Evolutionary conservation across 2,888 invertebrate genomes (phyloP), one percentile per base, ranked within the genome.

Genomic region (Dendrolimus houi): DNA sequence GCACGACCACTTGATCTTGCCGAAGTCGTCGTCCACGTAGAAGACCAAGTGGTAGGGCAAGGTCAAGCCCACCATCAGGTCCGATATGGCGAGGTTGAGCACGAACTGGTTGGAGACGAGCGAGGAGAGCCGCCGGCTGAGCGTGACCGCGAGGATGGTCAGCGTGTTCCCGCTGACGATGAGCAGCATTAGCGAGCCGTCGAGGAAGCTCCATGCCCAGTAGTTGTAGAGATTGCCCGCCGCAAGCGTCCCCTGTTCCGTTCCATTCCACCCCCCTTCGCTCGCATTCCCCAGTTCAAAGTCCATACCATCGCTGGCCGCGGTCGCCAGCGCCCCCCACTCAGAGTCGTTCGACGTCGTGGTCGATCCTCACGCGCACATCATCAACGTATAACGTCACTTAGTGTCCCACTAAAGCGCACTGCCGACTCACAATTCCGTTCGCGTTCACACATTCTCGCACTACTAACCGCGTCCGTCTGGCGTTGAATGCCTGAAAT

Each of bases 11-110:
- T 93, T 92, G 64, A 92, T 88, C 55, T 84, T 81, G 52, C 93
- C 94, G 67, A 95, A 90, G 59, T 91, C 87, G 8, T 88, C 87
- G 68, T 92, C 88, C 63, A 95, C 78, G 81, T 95, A 95, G 83
- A 96, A 96, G 55, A 94, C 92, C 71, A 95, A 92, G 77, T 96
- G 96, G 81, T 95, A 96, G 14, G 96, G 95, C 68, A 96, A 83
- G 47, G 94, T 94, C 52, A 95, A 82, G 7, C 96, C 96, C 58
- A 96, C 96, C 81, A 95, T 91, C 55, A 95, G 91, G 83, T 96
- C 96, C 40, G 96, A 95, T 63, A 95, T 89, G 41, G 96, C 96
- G 70, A 96, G 84, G 79, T 95, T 96, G 61, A 95, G 91, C 63
- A 96, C 94, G 83, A 96, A 96, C 70, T 94, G 93, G 85, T 96